A percentile compares a stretch with the other conserved stretches of the same genome.
phyloP scores from a whole-genome alignment of 2,888 invertebrate genomes.

The Escarpia spicata region DNA sequence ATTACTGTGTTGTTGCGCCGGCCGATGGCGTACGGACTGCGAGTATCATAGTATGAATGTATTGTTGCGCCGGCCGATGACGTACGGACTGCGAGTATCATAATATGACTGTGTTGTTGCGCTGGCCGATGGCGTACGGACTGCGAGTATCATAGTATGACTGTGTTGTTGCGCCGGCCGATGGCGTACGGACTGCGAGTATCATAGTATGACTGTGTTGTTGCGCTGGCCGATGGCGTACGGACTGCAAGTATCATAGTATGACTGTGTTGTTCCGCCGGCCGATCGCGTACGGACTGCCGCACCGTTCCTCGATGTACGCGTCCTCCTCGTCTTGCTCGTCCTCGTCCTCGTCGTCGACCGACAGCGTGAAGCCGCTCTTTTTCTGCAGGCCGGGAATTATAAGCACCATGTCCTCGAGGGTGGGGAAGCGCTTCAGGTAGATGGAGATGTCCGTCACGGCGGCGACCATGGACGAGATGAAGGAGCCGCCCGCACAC shows the following conservation, averaged over 20 bases:
- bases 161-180: too few species aligned
- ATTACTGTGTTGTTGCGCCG: too few species aligned
- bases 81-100: too few species aligned
- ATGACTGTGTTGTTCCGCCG: neutral
- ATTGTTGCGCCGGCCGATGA: too few species aligned
- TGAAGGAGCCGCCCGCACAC: slow-evolving; percentile 60
- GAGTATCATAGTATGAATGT: too few species aligned
- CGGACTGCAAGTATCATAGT: neutral
- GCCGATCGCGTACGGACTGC: neutral
- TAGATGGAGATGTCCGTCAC: slow-evolving; percentile 59
- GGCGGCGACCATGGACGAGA: slow-evolving; percentile 57
- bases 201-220: too few species aligned
- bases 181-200: too few species aligned
- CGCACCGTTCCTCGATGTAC: neutral
- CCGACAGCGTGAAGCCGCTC: slow-evolving; percentile 18
- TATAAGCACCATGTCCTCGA: slow-evolving; percentile 37
- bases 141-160: too few species aligned
- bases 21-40: too few species aligned
- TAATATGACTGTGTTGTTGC: too few species aligned
- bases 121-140: too few species aligned
- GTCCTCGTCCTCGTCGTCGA: slow-evolving; percentile 9
- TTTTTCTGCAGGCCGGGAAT: slow-evolving; percentile 37
- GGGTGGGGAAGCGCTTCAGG: slow-evolving; percentile 47
- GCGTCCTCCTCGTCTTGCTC: slow-evolving; percentile 26
- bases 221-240: too few species aligned